These are phyloP conservation scores for Gibbula magus DNA, from an alignment of 2,888 invertebrate genomes.

Conservation along the genomic window DNA sequence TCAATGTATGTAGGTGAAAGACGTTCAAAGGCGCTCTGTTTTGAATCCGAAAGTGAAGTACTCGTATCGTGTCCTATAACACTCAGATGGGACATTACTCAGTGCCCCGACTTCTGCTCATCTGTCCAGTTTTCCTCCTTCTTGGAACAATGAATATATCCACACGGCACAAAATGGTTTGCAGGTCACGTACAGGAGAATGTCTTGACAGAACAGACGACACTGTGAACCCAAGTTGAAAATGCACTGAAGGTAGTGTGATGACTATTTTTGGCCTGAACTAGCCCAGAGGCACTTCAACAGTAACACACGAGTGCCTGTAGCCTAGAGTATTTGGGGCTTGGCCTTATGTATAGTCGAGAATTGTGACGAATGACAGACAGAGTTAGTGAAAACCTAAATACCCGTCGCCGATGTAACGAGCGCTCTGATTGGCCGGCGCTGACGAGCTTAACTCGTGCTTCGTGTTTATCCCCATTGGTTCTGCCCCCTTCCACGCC, in stretches of 20 bases:
- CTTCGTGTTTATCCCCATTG: slow-evolving; percentile 10
- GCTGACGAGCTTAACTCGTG: slow-evolving; percentile 6
- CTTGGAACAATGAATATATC: slow-evolving; percentile 4
- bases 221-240: slow-evolving; percentile 2
- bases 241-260: slow-evolving; percentile 2
- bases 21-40: slow-evolving; percentile 29
- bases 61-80: slow-evolving; percentile 14
- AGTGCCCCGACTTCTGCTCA: not conserved
- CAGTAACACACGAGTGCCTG: slow-evolving; percentile 45
- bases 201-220: slow-evolving; percentile 15
- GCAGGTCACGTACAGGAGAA: not conserved
- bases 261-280: slow-evolving; percentile 36
- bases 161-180: slow-evolving; percentile 6
- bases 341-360: slow-evolving; percentile 33
- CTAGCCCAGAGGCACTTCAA: slow-evolving; percentile 47
- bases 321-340: slow-evolving; percentile 42
- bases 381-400: not conserved
- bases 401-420: slow-evolving; percentile 12
- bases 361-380: slow-evolving; percentile 25
- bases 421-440: slow-evolving; percentile 29
- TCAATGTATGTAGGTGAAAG: slow-evolving; percentile 49
- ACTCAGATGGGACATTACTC: slow-evolving; percentile 28
- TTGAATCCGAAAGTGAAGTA: slow-evolving; percentile 20
- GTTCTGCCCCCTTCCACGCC: slow-evolving; percentile 23
- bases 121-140: not conserved